A percentile compares a stretch with the other conserved stretches of the same genome.
phyloP scores from a whole-genome alignment of 2,113 vertebrate genomes.

The Mohoua ochrocephala region DNA sequence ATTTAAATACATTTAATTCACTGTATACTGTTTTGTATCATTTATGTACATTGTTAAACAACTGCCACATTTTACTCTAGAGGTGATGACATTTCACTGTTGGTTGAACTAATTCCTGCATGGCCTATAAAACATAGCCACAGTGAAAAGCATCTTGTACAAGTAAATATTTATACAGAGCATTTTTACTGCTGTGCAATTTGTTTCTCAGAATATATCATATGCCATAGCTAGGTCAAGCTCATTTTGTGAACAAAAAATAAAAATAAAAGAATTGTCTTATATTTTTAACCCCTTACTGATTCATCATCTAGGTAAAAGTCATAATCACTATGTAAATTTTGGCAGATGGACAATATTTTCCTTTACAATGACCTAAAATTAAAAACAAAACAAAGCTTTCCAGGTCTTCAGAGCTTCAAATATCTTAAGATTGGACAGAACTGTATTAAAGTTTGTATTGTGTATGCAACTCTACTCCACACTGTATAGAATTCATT shows the following conservation, averaged over 20 bases:
- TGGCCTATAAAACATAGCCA: neutral
- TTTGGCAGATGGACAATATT: neutral
- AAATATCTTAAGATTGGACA: neutral
- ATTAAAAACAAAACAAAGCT: neutral
- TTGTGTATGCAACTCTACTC: neutral
- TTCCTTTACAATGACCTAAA: neutral
- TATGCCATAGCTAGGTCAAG: neutral
- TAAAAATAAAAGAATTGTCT: neutral
- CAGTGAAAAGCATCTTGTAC: neutral
- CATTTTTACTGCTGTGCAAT: neutral
- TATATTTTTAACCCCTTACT: neutral
- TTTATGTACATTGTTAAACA: constrained; percentile 3
- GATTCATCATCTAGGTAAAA: neutral
- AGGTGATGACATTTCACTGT: constrained; percentile 20
- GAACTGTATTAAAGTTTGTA: neutral
- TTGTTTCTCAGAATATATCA: neutral
- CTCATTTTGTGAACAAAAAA: neutral
- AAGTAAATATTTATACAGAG: constrained; percentile 14
- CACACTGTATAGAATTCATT: neutral
- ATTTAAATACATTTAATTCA: constrained; percentile 26
- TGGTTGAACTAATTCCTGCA: neutral
- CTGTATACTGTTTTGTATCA: neutral
- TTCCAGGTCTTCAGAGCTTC: neutral
- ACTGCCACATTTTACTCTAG: constrained; percentile 4
- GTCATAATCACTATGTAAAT: neutral